Evolutionary conservation across 2,888 invertebrate genomes (phyloP), one percentile per base, ranked within the genome.

Genomic region (Sinohyriopsis cumingii): DNA sequence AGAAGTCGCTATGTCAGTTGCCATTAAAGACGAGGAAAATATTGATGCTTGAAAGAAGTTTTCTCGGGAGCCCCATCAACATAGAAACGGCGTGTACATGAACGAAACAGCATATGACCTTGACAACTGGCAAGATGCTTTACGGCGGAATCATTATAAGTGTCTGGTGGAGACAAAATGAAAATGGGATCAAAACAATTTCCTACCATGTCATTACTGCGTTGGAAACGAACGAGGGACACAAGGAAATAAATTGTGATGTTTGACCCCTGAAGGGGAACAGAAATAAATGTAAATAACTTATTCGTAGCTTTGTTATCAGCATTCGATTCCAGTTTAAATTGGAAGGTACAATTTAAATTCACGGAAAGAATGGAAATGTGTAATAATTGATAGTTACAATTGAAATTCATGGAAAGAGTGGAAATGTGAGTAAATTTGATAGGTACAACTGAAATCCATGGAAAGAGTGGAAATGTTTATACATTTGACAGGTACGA

Each of bases 161-260:
- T 70, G 78, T 12, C 72, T 84, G 54, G 63, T 82, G 22, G 57
- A 62, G 5, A 80, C 81, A 66, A 85, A 85, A 71, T 56, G 61
- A n/a, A 45, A 63, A 18, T 83, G 76, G 65, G 83, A 84, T 66
- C 80, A 81, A 5, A 74, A 74, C 25, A 79, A 82, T 63, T 78
- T 80, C 65, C 79, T 84, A 68, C 76, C 76, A 33, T 83, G 84
- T 53, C 71, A 76, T n/a, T 77, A 83, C 59, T 84, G 84, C 59
- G 84, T 84, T 12, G 82, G 81, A 9, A 82, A 80, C 5, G 79
- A 82, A 28, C 28, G 28, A 28, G 28, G 7, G 28, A 28, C 28
- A 28, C 28, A 28, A 28, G 5, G 28, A 28, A 28, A 28, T 7
- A 28, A 7, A 28, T 28, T 6, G 28, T 28, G 5, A 7, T 7